Base-by-base conservation (phyloP, 2,888 invertebrate species). In the Drosophila paramelanica region DNA sequence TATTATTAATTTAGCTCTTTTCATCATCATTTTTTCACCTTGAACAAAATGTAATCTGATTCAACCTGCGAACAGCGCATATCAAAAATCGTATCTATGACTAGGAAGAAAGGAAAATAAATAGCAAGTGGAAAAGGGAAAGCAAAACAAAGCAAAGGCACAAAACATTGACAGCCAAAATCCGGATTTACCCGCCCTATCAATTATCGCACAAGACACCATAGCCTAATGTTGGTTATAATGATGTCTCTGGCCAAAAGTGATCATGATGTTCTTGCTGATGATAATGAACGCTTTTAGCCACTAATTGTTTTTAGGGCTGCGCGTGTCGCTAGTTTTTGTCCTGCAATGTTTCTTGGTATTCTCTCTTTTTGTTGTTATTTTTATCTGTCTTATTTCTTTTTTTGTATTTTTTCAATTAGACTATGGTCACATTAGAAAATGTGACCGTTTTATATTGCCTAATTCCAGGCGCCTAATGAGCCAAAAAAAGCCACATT, bases 401-500 rank as follows among this genome's bases (percentile, higher is more conserved):
- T 31, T 14, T 31, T 31, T 20, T 13, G 11, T n/a, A 23, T n/a
- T 31, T 23, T 73, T 65, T 50, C 60, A 60, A 50, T 67, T 56
- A 55, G 53, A 43, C n/a, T 27, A 33, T 31, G 52, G 27, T 38
- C 27, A 38, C 45, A 57, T 55, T 66, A 31, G n/a, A 57, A 72
- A 58, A 11, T 51, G 50, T 45, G 23, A 39, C 31, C 52, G 23
- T 59, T 67, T 71, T 47, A 38, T 59, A 52, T 70, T 69, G 81
- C 71, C 81, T 69, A 69, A 67, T 67, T 72, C 61, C 47, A 55
- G 72, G 67, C 81, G 73, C 59, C 70, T 81, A 81, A 81, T 78
- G 81, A 73, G 57, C 77, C 60, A 41, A 45, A 49, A 60, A 64
- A 60, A 64, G 56, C 67, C 74, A 67, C 81, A 84, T 84, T 82